Evolutionary conservation across 2,797 vertebrate species (phyloP), one percentile per base, ranked within the genome.

Genomic region (Rhinophrynus dorsalis): DNA sequence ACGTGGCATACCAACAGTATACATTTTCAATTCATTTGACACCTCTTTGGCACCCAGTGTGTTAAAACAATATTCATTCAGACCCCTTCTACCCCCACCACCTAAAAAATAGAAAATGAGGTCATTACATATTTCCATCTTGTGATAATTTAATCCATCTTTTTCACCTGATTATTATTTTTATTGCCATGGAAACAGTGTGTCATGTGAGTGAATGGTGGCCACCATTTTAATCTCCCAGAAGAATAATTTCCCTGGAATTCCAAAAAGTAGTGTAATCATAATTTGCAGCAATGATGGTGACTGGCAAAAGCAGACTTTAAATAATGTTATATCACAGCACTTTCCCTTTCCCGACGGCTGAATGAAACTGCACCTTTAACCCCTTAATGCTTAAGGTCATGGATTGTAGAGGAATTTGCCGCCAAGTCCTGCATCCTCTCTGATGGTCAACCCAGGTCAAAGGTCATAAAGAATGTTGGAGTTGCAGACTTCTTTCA

Each of bases 401-500:
- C 33, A 56, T 66, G 62, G 27, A 60, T 66, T 42, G 62, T 38
- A 35, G 17, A 73, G 70, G 70, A 73, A 73, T 73, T 54, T 58
- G 70, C 44, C 65, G 62, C 47, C 60, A 48, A 42, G 29, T 60
- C 47, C 58, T 32, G 12, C 45, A 73, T 55, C 70, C 62, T 47
- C 55, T 66, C 27, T 66, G 47, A 64, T 45, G 55, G 70, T 73
- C 62, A 66, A 33, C 18, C 18, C 44, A 73, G 70, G 62, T 60
- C 70, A 73, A 40, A 67, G 62, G 70, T 59, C 58, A 73, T 66
- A 56, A 24, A 66, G 62, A 73, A 67, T 73, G 70, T 58, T 73
- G 45, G 56, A 59, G 55, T 61, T 63, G 62, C 55, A 66, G 58
- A 73, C 61, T 60, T 27, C 69, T 72, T 72, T 72, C 83, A 84